Percentiles rank a stretch among this genome's conserved stretches.
Conservation (phyloP, 30 jellyfish, hydroid and myxozoan genomes). For the Haliclystus octoradiatus region DNA sequence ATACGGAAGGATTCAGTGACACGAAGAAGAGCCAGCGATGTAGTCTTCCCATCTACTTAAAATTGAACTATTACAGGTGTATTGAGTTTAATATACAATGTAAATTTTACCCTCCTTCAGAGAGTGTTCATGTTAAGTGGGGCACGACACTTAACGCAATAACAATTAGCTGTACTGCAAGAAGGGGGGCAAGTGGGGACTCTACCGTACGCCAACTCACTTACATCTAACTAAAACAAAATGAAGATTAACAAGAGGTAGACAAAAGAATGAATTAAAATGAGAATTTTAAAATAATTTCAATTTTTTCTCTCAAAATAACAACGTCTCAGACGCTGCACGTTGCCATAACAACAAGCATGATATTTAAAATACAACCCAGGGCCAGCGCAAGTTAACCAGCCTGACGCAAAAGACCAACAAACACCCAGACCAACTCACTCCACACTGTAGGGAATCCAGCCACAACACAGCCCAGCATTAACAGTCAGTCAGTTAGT, state of each 20-base stretch:
- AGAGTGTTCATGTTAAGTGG: conserved; percentile 67
- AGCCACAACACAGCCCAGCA: too few species aligned
- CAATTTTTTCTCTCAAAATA: too few species aligned
- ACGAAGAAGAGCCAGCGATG: conserved; percentile 67
- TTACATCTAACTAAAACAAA: too few species aligned
- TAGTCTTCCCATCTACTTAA: conserved; percentile 62
- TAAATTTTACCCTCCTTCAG: conserved; percentile 73
- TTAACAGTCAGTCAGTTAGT: too few species aligned
- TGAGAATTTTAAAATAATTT: too few species aligned
- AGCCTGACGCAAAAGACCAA: background rate
- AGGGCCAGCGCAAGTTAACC: background rate
- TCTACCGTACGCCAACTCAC: conserved; percentile 37
- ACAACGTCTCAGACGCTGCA: background rate
- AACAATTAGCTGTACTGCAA: conserved; percentile 63
- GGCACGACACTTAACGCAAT: conserved; percentile 56
- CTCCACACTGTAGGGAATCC: background rate
- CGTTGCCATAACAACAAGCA: background rate
- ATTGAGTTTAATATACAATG: conserved; percentile 73
- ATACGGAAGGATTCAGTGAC: conserved; percentile 80
- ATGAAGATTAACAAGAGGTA: too few species aligned
- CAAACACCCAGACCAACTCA: background rate
- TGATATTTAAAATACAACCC: background rate
- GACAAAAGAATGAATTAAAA: too few species aligned
- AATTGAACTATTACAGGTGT: conserved; percentile 71
- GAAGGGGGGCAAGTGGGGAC: conserved; percentile 70